Evolutionary conservation across 2,113 vertebrate genomes (phyloP).

Genomic region (Anarrhichthys ocellatus): DNA sequence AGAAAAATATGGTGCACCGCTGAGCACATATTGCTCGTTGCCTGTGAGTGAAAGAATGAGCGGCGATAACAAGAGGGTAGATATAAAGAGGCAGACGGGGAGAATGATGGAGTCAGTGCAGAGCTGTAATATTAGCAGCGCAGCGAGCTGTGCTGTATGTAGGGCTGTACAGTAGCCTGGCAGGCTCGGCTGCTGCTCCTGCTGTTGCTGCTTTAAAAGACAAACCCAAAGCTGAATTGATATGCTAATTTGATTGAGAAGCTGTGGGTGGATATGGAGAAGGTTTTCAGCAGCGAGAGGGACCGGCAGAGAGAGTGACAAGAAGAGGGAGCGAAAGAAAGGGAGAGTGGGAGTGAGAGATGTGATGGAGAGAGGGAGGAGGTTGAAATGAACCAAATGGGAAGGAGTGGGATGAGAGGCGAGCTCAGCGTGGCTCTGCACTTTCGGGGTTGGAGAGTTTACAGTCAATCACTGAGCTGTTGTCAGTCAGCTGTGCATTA

Average conservation of each 20-base stretch:
- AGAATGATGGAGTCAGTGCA: constrained; percentile 39
- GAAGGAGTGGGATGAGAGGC: constrained; percentile 55
- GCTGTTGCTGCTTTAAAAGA: constrained; percentile 59
- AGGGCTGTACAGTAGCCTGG: constrained; percentile 62
- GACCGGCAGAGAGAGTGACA: constrained; percentile 58
- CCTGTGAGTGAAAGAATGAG: constrained; percentile 33
- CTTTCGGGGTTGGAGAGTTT: constrained; percentile 48
- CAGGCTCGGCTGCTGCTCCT: constrained; percentile 45
- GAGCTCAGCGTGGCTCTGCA: constrained; percentile 29
- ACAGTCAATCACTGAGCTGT: constrained; percentile 43
- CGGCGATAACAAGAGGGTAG: constrained; percentile 18
- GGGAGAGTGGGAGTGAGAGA: constrained; percentile 63
- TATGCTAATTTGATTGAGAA: constrained; percentile 79
- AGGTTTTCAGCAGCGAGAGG: constrained; percentile 63
- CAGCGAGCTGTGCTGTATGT: constrained; percentile 54
- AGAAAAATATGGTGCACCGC: constrained; percentile 8
- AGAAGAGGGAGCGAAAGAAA: constrained; percentile 42
- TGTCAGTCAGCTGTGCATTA: constrained; percentile 45
- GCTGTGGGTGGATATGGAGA: constrained; percentile 79
- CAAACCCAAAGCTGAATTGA: constrained; percentile 66
- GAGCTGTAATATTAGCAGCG: constrained; percentile 47
- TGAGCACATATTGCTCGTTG: constrained; percentile 16
- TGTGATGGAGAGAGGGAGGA: constrained; percentile 40
- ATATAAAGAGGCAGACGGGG: constrained; percentile 34
- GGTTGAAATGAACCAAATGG: constrained; percentile 64